Evolutionary conservation across 2,888 invertebrate genomes (phyloP).

Genomic region (Listrodromus nycthemerus): DNA sequence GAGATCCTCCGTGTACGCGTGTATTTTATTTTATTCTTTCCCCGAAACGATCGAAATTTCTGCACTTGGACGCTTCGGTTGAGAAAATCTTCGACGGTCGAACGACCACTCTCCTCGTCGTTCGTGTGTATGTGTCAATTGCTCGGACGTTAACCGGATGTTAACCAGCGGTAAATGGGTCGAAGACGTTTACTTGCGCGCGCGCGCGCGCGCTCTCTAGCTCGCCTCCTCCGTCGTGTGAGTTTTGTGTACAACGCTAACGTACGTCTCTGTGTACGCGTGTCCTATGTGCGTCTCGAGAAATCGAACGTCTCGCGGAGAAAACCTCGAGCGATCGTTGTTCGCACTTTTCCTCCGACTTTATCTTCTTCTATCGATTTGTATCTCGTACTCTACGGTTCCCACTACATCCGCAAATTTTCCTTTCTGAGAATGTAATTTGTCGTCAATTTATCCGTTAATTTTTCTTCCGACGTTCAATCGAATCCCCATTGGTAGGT

Average conservation of each 20-base stretch:
- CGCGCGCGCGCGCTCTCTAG: constrained; percentile 26
- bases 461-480: neutral
- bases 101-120: neutral
- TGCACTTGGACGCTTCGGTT: neutral
- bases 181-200: constrained; percentile 59
- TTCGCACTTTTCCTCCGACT: constrained; percentile 1
- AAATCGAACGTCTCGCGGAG: constrained; percentile 35
- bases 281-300: constrained; percentile 32
- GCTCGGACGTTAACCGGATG: constrained; percentile 59
- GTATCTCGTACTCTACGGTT: neutral
- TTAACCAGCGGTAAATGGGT: constrained; percentile 63
- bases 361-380: neutral
- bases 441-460: neutral
- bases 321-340: neutral
- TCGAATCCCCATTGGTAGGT: neutral
- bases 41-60: neutral
- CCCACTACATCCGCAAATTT: too few species aligned
- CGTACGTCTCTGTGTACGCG: constrained; percentile 1
- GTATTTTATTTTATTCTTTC: neutral
- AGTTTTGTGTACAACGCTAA: constrained; percentile 13
- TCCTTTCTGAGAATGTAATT: neutral
- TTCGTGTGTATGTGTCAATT: constrained; percentile 28
- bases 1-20: neutral
- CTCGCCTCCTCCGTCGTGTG: constrained; percentile 1
- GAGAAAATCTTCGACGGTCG: constrained; percentile 27